These are phyloP conservation scores for Dorcus parallelipipedus DNA, from an alignment of 2,888 invertebrate species.

Conservation along the genomic window DNA sequence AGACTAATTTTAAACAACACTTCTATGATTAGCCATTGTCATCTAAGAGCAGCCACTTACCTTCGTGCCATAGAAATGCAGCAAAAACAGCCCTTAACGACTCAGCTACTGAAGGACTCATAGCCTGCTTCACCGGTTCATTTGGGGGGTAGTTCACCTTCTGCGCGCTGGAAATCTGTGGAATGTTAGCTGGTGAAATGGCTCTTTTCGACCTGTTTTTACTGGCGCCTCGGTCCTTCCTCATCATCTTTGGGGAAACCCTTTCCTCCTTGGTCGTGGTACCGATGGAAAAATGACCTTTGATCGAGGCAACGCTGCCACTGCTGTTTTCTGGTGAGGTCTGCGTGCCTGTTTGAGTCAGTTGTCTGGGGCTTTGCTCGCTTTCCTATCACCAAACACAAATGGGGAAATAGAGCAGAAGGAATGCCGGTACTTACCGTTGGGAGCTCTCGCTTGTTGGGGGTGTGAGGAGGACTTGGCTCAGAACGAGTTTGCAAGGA, in stretches of 20 bases:
- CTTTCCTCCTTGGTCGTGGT: slow-evolving; percentile 54
- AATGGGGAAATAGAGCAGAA: background rate
- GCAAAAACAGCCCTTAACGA: slow-evolving; percentile 93
- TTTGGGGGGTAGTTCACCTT: slow-evolving; percentile 45
- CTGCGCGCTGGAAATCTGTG: slow-evolving; percentile 43
- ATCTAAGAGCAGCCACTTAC: slow-evolving; percentile 34
- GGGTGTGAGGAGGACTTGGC: slow-evolving; percentile 51
- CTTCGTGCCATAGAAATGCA: slow-evolving; percentile 95
- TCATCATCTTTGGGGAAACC: slow-evolving; percentile 54
- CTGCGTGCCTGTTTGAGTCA: slow-evolving; percentile 67
- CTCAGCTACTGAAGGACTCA: slow-evolving; percentile 90
- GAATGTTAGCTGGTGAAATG: slow-evolving; percentile 47
- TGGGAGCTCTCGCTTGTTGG: slow-evolving; percentile 44
- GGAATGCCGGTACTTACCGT: background rate
- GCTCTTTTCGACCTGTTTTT: slow-evolving; percentile 51
- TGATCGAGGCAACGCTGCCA: slow-evolving; percentile 40
- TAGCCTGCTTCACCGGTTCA: slow-evolving; percentile 73
- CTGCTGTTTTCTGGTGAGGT: slow-evolving; percentile 61
- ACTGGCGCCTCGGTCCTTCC: slow-evolving; percentile 54
- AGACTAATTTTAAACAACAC: too few species aligned
- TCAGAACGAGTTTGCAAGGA: slow-evolving; percentile 54
- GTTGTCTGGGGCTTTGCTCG: slow-evolving; percentile 45
- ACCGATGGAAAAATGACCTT: slow-evolving; percentile 62
- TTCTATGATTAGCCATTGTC: background rate
- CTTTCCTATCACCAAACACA: slow-evolving; percentile 34